Conservation (phyloP, 2,113 vertebrate species). For the Theristicus caerulescens region DNA sequence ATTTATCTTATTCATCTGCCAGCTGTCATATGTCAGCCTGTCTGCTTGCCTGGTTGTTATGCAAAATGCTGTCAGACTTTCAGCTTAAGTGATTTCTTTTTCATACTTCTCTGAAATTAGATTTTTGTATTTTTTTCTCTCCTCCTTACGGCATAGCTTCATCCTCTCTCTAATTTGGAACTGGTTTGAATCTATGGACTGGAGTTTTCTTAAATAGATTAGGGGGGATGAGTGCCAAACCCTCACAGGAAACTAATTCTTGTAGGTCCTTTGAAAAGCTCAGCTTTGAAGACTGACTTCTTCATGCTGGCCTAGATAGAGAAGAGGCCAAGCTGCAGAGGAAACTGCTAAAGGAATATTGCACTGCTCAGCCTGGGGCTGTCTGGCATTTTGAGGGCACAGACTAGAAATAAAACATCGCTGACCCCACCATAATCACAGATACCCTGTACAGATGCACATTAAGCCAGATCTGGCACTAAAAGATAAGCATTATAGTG, state of each 20-base stretch:
- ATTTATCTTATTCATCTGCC: constrained; percentile 21
- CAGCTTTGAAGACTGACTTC: constrained; percentile 34
- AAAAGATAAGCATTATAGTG: neutral
- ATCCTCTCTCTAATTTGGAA: constrained; percentile 29
- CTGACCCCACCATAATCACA: neutral
- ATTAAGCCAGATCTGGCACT: neutral
- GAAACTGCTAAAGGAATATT: neutral
- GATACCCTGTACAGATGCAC: neutral
- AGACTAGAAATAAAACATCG: constrained; percentile 3
- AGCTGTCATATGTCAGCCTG: neutral
- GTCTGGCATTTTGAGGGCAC: constrained; percentile 47
- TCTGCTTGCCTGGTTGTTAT: constrained; percentile 10
- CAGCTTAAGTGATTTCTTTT: constrained; percentile 28
- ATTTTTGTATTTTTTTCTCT: neutral
- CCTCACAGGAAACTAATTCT: constrained; percentile 44
- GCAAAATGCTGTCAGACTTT: constrained; percentile 20
- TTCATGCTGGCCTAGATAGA: constrained; percentile 10
- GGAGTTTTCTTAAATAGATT: constrained; percentile 40
- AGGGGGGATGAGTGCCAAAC: constrained; percentile 17
- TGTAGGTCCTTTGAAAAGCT: constrained; percentile 43
- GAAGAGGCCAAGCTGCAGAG: constrained; percentile 9
- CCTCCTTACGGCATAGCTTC: neutral
- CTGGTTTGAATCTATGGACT: neutral
- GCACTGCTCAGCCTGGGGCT: neutral
- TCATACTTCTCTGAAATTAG: neutral